Base-by-base conservation (phyloP, 2,113 vertebrate genomes). In the Steatornis caripensis region DNA sequence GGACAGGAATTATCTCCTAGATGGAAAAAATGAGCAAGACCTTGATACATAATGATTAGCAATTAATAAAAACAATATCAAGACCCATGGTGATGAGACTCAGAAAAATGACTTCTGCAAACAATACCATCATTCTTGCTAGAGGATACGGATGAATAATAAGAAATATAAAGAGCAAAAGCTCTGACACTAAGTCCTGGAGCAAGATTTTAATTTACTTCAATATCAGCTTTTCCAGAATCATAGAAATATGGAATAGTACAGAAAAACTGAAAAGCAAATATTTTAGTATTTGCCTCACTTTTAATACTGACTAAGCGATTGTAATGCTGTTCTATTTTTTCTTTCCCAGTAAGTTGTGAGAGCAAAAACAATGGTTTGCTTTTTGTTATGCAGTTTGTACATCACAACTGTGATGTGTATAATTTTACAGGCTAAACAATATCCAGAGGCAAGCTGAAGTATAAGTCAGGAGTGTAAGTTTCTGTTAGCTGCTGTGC, bases 1-100 rank as follows among this genome's bases (percentile, higher is more conserved):
- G 87, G 90, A 95, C 89, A 89, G 72, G 70, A 92, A 93, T 90
- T 82, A 64, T 83, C 86, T 93, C 36, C 48, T 91, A 85, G 61
- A 82, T 79, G 90, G 92, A 93, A 95, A 6, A 91, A 96, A 90
- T 72, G 86, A 92, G 36, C 39, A 95, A 89, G 29, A 87, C 18
- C 24, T 13, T 91, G 72, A 89, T 92, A 78, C 61, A 43, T 64
- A 86, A 78, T 76, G 60, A 78, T 93, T 90, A 64, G 61, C 91
- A 55, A 93, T 37, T 89, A 90, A 87, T 84, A 84, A 84, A 96
- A 95, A 81, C 60, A 89, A 22, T 82, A 82, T 93, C 45, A 65
- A 92, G 69, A 48, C 43, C 20, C 80, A 62, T 41, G 83, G 58
- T 61, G 91, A 82, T 82, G 69, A 92, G 57, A 95, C 65, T 65